phyloP scores from a whole-genome alignment of 2,113 vertebrate genomes.

The Daphoenositta chrysoptera region DNA sequence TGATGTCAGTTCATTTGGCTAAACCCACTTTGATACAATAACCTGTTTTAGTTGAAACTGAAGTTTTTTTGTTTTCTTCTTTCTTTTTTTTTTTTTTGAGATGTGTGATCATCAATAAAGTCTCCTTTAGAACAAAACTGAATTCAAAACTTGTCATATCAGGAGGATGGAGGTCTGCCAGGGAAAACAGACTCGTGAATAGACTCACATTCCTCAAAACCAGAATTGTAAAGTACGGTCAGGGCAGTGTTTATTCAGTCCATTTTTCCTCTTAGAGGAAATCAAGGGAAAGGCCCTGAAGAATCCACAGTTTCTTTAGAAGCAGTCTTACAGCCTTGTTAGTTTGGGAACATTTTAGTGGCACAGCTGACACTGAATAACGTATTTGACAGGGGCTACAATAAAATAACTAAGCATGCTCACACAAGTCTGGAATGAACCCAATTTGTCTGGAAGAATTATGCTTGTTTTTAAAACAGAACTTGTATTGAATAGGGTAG shows the following conservation, averaged over 20 bases:
- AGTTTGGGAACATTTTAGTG: background rate
- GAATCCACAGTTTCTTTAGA: constrained; percentile 4
- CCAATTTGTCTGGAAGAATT: background rate
- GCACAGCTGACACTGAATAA: constrained; percentile 3
- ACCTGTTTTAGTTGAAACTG: background rate
- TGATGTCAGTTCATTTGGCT: background rate
- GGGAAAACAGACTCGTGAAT: constrained; percentile 22
- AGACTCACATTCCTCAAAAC: constrained; percentile 32
- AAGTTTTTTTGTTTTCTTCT: background rate
- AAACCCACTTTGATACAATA: background rate
- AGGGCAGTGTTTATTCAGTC: constrained; percentile 31
- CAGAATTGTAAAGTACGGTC: background rate
- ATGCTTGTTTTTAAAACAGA: background rate
- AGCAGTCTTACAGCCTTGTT: background rate
- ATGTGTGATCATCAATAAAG: constrained; percentile 38
- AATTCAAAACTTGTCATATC: constrained; percentile 38
- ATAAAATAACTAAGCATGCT: background rate
- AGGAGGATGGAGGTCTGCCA: constrained; percentile 13
- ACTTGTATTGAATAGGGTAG: background rate
- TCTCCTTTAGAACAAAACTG: background rate
- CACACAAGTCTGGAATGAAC: background rate
- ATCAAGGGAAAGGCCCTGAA: constrained; percentile 17
- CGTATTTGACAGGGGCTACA: background rate
- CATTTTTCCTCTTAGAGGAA: constrained; percentile 34
- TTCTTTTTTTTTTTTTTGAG: background rate